Conservation (phyloP, 2,113 vertebrate species). For the Cavia aperea region DNA sequence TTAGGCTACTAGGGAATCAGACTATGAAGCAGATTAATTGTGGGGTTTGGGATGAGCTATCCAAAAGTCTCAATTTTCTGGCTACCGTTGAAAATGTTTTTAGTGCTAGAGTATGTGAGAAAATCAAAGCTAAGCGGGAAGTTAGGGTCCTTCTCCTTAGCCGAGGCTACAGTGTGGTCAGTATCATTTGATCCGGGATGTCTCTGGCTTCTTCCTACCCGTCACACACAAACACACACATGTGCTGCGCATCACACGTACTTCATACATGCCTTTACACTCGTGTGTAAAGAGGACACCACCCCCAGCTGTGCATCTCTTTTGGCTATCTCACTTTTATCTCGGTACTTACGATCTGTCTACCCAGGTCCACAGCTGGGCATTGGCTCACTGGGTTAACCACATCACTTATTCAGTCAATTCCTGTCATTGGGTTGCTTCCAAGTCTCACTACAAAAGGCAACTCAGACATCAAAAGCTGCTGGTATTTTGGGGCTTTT, state of each 20-base stretch:
- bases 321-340: neutral
- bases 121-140: neutral
- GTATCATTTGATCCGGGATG: fast-evolving
- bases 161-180: neutral
- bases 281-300: too few species aligned
- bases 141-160: neutral
- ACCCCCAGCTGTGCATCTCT: neutral
- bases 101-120: neutral
- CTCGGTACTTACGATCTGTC: neutral
- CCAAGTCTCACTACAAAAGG: neutral
- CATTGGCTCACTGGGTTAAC: too few species aligned
- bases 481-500: neutral
- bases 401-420: neutral
- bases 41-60: neutral
- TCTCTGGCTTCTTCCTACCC: neutral
- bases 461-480: neutral
- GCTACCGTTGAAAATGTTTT: constrained; percentile 6
- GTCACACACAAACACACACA: fast-evolving
- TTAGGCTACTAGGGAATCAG: constrained; percentile 22
- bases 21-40: constrained; percentile 14
- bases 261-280: neutral
- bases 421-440: neutral
- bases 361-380: neutral
- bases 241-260: fast-evolving
- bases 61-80: constrained; percentile 49